Conservation (phyloP, 2,113 vertebrate species). For the Meriones unguiculatus region DNA sequence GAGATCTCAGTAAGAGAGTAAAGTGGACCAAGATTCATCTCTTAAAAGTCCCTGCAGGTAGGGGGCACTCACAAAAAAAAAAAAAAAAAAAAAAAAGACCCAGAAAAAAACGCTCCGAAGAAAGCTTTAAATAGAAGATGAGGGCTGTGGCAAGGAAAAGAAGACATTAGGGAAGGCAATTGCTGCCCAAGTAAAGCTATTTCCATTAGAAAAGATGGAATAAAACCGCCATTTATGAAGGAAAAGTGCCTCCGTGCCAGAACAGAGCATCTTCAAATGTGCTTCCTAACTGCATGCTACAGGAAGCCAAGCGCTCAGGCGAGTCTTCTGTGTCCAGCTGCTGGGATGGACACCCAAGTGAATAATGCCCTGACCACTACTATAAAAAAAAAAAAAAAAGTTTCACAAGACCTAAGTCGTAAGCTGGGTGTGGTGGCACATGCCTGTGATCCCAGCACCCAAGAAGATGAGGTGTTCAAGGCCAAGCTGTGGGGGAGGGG, state of each 20-base stretch:
- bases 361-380: neutral
- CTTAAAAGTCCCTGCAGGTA: neutral
- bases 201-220: conserved; percentile 3
- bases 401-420: neutral
- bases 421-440: neutral
- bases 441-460: neutral
- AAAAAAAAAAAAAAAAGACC: neutral
- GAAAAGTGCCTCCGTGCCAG: neutral
- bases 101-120: neutral
- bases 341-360: neutral
- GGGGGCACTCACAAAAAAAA: neutral
- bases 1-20: neutral
- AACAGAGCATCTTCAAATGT: neutral
- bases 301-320: neutral
- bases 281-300: neutral
- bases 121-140: conserved; percentile 7
- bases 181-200: neutral
- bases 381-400: neutral
- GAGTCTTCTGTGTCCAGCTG: neutral
- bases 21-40: neutral
- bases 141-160: neutral
- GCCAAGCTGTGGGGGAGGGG: neutral
- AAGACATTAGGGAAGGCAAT: neutral
- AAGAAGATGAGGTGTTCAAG: neutral
- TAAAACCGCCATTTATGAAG: neutral